Conservation (phyloP, 2,888 invertebrate species). For the Venusia cambrica region DNA sequence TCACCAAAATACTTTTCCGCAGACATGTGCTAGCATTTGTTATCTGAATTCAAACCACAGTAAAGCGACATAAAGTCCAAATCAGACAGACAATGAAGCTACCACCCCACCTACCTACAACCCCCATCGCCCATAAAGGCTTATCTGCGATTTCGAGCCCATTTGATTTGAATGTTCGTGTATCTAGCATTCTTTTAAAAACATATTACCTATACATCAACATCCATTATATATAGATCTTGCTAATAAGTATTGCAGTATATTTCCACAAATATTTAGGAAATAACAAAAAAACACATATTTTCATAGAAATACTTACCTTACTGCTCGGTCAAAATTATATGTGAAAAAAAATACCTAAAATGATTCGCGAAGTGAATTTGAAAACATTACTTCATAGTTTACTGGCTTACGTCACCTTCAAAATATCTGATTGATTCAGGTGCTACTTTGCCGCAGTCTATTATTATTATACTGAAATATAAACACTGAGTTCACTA, state of each 20-base stretch:
- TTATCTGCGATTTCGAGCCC: slow-evolving; percentile 74
- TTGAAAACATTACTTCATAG: no score
- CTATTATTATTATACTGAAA: no score
- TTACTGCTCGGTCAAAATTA: no score
- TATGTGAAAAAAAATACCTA: no score
- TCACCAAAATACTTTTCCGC: slow-evolving; percentile 14
- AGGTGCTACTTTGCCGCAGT: no score
- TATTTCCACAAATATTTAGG: no score
- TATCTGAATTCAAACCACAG: slow-evolving; percentile 10
- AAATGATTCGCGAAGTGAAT: no score
- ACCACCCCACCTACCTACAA: slow-evolving; percentile 31
- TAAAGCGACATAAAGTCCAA: slow-evolving; percentile 11
- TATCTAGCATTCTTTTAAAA: slow-evolving; percentile 51
- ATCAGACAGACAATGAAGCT: slow-evolving; percentile 28
- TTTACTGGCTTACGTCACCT: no score
- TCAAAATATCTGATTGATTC: no score
- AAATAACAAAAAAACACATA: no score
- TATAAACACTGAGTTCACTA: no score
- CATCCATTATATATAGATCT: slow-evolving; percentile 1
- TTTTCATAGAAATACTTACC: no score
- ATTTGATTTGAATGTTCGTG: slow-evolving; percentile 71
- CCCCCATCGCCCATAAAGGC: slow-evolving; percentile 62
- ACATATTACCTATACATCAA: slow-evolving; percentile 25
- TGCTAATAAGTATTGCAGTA: slow-evolving; percentile 9
- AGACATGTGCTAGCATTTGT: neutral